Percentiles rank a stretch among this genome's conserved stretches.
phyloP scores from a whole-genome alignment of 2,113 vertebrate species.

The Lutjanus erythropterus region DNA sequence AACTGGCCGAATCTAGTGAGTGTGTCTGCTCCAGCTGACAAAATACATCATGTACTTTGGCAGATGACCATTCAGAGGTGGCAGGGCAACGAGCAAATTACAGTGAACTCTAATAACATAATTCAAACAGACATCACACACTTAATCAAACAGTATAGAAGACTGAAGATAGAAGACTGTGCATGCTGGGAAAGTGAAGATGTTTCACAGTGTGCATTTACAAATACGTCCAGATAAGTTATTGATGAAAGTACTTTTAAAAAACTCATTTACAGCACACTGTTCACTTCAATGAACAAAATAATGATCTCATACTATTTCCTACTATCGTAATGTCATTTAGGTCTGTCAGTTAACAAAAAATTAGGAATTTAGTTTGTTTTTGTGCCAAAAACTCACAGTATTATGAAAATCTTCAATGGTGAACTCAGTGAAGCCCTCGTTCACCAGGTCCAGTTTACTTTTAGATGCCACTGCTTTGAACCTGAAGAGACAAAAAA shows the following conservation, averaged over 20 bases:
- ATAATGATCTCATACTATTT: background rate
- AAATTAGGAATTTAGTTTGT: background rate
- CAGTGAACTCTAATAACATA: background rate
- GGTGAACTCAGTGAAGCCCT: constrained; percentile 95
- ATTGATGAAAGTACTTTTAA: background rate
- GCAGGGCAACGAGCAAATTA: background rate
- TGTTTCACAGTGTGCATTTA: background rate
- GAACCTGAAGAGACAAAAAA: constrained; percentile 83
- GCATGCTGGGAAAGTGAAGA: background rate
- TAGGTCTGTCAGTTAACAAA: background rate
- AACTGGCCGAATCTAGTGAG: background rate
- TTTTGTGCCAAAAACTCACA: constrained; percentile 79
- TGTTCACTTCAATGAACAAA: background rate
- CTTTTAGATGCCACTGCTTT: constrained; percentile 93
- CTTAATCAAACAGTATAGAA: background rate
- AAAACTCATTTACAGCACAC: background rate
- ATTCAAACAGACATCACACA: background rate
- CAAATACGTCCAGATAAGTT: background rate
- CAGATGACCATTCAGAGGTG: constrained; percentile 13
- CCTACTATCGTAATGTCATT: background rate
- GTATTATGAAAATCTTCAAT: constrained; percentile 97
- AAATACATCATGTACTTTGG: constrained; percentile 16
- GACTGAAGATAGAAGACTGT: background rate
- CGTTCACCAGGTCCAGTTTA: constrained; percentile 93
- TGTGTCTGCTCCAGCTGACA: background rate